Percentiles rank a stretch among this genome's conserved stretches.
These are phyloP conservation scores for Pristionchus exspectatus DNA, from an alignment of 2,888 invertebrate species.

Conservation along the genomic window DNA sequence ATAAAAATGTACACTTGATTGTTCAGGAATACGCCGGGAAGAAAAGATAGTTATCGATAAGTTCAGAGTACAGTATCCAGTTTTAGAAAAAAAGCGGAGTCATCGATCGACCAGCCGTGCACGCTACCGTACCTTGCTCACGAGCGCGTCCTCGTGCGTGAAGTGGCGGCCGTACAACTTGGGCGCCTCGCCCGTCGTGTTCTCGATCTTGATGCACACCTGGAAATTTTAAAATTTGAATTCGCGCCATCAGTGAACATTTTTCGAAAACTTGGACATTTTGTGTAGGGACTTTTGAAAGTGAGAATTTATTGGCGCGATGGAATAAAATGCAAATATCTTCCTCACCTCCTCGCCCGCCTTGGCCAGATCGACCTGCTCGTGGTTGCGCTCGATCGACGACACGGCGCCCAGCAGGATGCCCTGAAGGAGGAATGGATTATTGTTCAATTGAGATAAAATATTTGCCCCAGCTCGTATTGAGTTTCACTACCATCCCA, in stretches of 20 bases:
- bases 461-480: background rate
- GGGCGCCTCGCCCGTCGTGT: conserved; percentile 96
- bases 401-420: conserved; percentile 94
- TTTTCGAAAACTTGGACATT: conserved; percentile 10
- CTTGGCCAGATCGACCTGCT: conserved; percentile 92
- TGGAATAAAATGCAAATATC: background rate
- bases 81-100: background rate
- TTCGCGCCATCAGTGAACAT: background rate
- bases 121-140: conserved; percentile 85
- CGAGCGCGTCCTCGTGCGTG: conserved; percentile 93
- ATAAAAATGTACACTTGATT: no score
- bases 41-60: background rate
- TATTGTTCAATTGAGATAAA: background rate
- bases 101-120: background rate
- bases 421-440: conserved; percentile 84
- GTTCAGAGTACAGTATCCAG: no score
- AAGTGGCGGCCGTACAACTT: conserved; percentile 99
- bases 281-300: background rate
- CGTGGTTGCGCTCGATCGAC: conserved; percentile 96
- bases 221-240: conserved; percentile 82
- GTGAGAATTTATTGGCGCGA: background rate
- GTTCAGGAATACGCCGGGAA: conserved; percentile 68
- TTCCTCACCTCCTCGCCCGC: conserved; percentile 85
- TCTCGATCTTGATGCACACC: conserved; percentile 93
- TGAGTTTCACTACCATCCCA: background rate